A percentile compares a stretch with the other conserved stretches of the same genome.
These are phyloP conservation scores for Gobio occitaniae DNA, from an alignment of 2,797 vertebrate genomes.

Conservation along the genomic window DNA sequence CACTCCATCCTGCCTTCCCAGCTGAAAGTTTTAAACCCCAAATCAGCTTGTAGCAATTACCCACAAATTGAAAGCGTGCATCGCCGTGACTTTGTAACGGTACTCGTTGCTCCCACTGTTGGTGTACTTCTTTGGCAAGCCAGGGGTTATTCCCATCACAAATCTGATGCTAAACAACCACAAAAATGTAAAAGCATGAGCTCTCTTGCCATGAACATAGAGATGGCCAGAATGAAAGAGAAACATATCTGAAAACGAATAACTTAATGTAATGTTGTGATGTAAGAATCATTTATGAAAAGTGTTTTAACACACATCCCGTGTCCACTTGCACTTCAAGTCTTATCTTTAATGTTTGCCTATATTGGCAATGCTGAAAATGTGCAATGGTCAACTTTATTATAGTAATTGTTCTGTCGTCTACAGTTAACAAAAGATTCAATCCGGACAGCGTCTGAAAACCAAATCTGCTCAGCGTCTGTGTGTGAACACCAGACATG, in stretches of 20 bases:
- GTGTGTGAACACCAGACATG: constrained; percentile 35
- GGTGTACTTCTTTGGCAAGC: constrained; percentile 48
- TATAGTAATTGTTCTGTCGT: constrained; percentile 14
- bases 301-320: constrained; percentile 1
- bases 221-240: not conserved
- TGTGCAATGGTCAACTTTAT: constrained; percentile 13
- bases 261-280: not conserved
- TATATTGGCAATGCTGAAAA: not conserved
- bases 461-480: constrained; percentile 30
- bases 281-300: not conserved
- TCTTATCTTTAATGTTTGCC: not conserved
- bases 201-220: constrained; percentile 19
- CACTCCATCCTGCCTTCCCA: constrained; percentile 51
- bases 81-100: constrained; percentile 53
- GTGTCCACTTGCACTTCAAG: not conserved
- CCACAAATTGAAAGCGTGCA: constrained; percentile 61
- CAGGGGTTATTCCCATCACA: constrained; percentile 43
- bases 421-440: not conserved
- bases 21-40: constrained; percentile 58
- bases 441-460: not conserved
- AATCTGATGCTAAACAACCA: constrained; percentile 43
- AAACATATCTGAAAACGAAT: not conserved
- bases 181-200: constrained; percentile 37
- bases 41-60: constrained; percentile 67
- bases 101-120: constrained; percentile 52